phyloP scores from a whole-genome alignment of 2,113 vertebrate genomes.

The Micromys minutus region DNA sequence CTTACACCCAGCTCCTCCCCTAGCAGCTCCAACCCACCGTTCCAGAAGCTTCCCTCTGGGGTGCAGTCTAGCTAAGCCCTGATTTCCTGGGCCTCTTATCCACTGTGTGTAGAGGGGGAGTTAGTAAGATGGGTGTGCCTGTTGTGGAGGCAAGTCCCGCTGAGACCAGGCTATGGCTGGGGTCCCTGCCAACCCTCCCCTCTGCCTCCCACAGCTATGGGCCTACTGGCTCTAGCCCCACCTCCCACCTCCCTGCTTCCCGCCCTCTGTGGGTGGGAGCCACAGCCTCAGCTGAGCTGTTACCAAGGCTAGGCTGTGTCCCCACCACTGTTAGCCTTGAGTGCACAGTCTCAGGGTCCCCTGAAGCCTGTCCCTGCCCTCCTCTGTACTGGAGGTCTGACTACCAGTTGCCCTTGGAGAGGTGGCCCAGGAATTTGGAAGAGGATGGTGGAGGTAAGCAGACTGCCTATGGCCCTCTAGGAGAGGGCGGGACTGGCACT shows the following conservation, averaged over 20 bases:
- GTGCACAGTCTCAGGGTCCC: background rate
- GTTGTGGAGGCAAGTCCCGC: background rate
- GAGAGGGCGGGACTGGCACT: background rate
- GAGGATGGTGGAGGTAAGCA: constrained; percentile 59
- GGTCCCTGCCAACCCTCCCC: background rate
- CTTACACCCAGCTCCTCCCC: background rate
- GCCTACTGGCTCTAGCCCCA: background rate
- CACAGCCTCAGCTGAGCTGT: background rate
- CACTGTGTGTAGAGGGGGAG: background rate
- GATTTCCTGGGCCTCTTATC: background rate
- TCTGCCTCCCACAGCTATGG: background rate
- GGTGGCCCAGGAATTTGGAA: background rate
- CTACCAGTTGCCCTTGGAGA: background rate
- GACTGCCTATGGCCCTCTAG: background rate
- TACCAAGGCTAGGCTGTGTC: constrained; percentile 32
- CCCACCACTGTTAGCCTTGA: background rate
- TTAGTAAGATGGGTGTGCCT: background rate
- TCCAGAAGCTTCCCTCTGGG: background rate
- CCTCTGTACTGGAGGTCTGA: background rate
- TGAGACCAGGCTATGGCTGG: background rate
- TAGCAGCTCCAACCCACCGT: background rate
- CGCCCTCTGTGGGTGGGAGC: background rate
- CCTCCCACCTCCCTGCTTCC: background rate
- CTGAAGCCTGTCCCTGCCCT: background rate
- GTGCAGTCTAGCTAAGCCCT: background rate